Evolutionary conservation across 2,888 invertebrate genomes (phyloP).

Genomic region (Blastobasis lacticolella): DNA sequence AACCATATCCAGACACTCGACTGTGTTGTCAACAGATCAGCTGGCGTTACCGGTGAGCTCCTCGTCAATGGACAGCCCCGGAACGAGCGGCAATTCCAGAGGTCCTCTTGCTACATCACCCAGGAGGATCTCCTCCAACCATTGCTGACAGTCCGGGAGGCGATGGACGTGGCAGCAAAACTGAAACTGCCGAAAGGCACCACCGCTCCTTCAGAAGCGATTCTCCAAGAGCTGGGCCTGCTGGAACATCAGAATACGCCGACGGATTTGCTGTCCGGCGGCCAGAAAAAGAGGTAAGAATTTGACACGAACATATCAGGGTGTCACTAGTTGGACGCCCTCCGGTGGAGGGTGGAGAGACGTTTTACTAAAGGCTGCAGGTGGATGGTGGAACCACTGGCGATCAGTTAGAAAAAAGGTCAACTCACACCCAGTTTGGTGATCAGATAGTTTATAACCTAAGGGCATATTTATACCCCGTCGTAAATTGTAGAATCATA

Average conservation of each 20-base stretch:
- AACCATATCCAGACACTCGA: too few species aligned
- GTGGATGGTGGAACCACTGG: too few species aligned
- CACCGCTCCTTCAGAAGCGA: slow-evolving; percentile 63
- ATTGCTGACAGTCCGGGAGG: slow-evolving; percentile 81
- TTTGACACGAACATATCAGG: too few species aligned
- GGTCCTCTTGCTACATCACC: slow-evolving; percentile 86
- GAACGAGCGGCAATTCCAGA: slow-evolving; percentile 78
- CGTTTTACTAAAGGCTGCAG: too few species aligned
- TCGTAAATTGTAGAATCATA: too few species aligned
- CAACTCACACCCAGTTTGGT: too few species aligned
- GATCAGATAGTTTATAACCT: too few species aligned
- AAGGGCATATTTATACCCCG: too few species aligned
- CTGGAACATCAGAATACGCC: slow-evolving; percentile 77
- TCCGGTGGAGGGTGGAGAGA: too few species aligned
- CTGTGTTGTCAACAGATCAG: slow-evolving; percentile 56
- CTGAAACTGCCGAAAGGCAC: slow-evolving; percentile 78
- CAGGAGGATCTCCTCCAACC: slow-evolving; percentile 85
- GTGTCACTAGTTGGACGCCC: too few species aligned
- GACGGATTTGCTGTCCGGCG: slow-evolving; percentile 80
- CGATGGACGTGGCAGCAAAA: slow-evolving; percentile 85
- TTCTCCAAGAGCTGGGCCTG: slow-evolving; percentile 77
- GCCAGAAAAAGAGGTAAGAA: slow-evolving; percentile 80
- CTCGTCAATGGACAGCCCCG: slow-evolving; percentile 78
- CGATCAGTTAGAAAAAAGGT: too few species aligned
- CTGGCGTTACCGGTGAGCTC: slow-evolving; percentile 79